Evolutionary conservation across 2,113 vertebrate genomes (phyloP), one percentile per base, ranked within the genome.

Genomic region (Aptenodytes forsteri): DNA sequence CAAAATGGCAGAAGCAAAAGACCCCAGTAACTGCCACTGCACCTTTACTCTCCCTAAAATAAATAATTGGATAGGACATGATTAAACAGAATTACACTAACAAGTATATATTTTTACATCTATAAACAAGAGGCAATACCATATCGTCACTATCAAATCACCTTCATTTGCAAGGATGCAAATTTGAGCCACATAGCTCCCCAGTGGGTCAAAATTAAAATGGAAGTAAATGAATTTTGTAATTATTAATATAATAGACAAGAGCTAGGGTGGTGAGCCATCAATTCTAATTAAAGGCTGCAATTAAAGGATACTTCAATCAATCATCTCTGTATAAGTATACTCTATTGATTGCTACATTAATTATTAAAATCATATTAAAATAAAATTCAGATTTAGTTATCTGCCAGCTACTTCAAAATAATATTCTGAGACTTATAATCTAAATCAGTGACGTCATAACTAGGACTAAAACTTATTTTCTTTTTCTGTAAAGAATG

Each of bases 241-340:
- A 96, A 97, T 97, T 97, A 94, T 97, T 97, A 97, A 97, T 94
- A 96, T 97, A 97, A 96, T 93, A 96, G 94, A 96, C 50, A 96
- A 97, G 91, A 96, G 76, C 90, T 75, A 90, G 69, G 82, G 84
- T 87, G 75, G 89, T 93, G 58, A 94, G 80, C 76, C 92, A 95
- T 89, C 90, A 93, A 90, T 95, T 88, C 89, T 97, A 97, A 97
- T 96, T 96, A 97, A 97, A 97, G 95, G 58, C 22, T 89, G 83
- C 88, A 97, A 97, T 97, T 97, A 97, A 94, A 95, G 72, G 83
- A 96, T 83, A 96, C 96, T 97, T 96, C 95, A 97, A 93, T 97
- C 97, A 97, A 79, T 97, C 94, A 95, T 62, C 58, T 89, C 87
- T 54, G 65, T 52, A 66, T 56, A 94, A 97, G 84, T 93, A 97